phyloP scores from a whole-genome alignment of 2,888 invertebrate genomes.

The Colletes collaris region DNA sequence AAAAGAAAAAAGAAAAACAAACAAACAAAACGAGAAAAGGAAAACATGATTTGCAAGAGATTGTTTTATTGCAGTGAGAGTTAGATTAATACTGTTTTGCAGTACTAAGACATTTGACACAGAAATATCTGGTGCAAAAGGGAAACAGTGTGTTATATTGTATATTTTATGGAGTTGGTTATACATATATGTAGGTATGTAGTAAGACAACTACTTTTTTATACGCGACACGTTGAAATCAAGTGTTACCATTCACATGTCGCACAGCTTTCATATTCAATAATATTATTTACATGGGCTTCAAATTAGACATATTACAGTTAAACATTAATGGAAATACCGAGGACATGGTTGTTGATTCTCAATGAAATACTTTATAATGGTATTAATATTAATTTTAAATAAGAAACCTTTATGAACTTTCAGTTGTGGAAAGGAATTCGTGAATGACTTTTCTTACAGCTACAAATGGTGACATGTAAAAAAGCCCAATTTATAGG shows the following conservation, averaged over 20 bases:
- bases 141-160: constrained; percentile 55
- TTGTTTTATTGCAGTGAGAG: constrained; percentile 56
- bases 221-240: constrained; percentile 41
- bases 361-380: constrained; percentile 41
- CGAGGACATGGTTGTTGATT: constrained; percentile 49
- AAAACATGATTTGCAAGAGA: constrained; percentile 64
- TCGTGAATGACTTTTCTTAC: constrained; percentile 57
- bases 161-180: constrained; percentile 61
- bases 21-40: constrained; percentile 65
- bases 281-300: constrained; percentile 52
- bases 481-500: constrained; percentile 54
- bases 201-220: constrained; percentile 50
- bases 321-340: constrained; percentile 31
- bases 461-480: constrained; percentile 60
- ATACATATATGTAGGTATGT: constrained; percentile 58
- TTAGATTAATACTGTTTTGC: constrained; percentile 57
- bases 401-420: constrained; percentile 37
- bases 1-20: constrained; percentile 44
- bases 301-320: constrained; percentile 48
- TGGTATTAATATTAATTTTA: constrained; percentile 51
- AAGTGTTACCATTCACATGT: constrained; percentile 47
- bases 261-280: constrained; percentile 48
- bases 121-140: constrained; percentile 51
- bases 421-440: constrained; percentile 39
- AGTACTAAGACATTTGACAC: constrained; percentile 52